Evolutionary conservation across 2,888 invertebrate genomes (phyloP).

Genomic region (Hipparchia sbordonii): DNA sequence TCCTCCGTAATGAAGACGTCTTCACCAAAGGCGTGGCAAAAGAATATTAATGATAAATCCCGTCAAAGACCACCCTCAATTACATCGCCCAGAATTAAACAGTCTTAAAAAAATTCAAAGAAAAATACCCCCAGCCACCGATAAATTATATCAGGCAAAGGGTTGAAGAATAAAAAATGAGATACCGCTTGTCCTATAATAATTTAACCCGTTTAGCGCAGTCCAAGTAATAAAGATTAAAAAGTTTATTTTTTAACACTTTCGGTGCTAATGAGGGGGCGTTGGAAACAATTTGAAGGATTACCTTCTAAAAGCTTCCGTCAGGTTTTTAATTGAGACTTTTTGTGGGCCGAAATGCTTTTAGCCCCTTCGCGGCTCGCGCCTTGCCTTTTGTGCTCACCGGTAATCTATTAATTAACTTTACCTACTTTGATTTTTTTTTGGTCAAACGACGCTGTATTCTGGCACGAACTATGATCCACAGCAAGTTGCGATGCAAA

Average conservation of each 20-base stretch:
- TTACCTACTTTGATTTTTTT: conserved; percentile 41
- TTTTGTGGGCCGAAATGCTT: conserved; percentile 80
- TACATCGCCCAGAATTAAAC: conserved; percentile 68
- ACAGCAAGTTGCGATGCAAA: too few relatives aligned
- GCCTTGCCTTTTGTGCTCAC: conserved; percentile 67
- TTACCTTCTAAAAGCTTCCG: conserved; percentile 84
- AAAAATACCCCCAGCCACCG: conserved; percentile 62
- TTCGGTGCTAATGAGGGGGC: conserved; percentile 83
- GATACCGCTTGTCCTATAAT: conserved; percentile 76
- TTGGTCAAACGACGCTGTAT: conserved; percentile 24
- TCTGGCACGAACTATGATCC: not conserved
- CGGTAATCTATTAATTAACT: conserved; percentile 79
- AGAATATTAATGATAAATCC: conserved; percentile 52
- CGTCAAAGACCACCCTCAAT: conserved; percentile 62
- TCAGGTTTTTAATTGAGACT: conserved; percentile 83
- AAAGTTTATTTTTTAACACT: conserved; percentile 83
- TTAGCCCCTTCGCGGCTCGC: conserved; percentile 75
- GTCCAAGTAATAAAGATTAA: conserved; percentile 82
- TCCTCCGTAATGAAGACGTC: conserved; percentile 26
- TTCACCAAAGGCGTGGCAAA: conserved; percentile 41
- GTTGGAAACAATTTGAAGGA: conserved; percentile 83
- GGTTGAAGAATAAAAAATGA: conserved; percentile 76
- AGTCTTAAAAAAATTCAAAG: conserved; percentile 66
- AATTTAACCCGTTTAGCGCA: conserved; percentile 81
- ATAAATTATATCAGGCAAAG: conserved; percentile 71